Evolutionary conservation across 2,888 invertebrate genomes (phyloP).

Genomic region (Apotomis turbidana): DNA sequence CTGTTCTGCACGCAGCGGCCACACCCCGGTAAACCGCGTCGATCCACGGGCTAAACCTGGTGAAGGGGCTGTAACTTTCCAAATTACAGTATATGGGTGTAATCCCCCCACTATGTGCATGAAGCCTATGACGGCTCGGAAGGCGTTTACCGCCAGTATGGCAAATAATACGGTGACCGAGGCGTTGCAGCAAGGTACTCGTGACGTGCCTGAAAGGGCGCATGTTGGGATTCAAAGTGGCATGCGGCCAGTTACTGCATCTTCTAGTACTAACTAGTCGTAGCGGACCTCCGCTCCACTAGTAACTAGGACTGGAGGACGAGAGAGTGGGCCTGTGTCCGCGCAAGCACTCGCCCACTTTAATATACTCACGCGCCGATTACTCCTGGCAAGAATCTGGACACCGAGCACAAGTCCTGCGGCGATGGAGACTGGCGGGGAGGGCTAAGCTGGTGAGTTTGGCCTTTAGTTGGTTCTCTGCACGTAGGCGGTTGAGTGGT

Average conservation of each 20-base stretch:
- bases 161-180: too few species aligned
- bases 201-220: slow-evolving; percentile 4
- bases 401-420: slow-evolving; percentile 20
- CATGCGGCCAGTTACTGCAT: slow-evolving; percentile 19
- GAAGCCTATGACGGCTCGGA: not conserved
- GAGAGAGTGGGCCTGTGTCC: slow-evolving; percentile 37
- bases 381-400: slow-evolving; percentile 33
- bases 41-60: slow-evolving; percentile 1
- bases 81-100: too few species aligned
- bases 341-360: slow-evolving; percentile 35
- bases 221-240: slow-evolving; percentile 13
- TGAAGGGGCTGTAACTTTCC: not conserved
- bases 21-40: slow-evolving; percentile 6
- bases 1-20: slow-evolving; percentile 6
- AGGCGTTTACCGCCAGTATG: slow-evolving; percentile 4
- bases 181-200: slow-evolving; percentile 3
- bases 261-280: slow-evolving; percentile 19
- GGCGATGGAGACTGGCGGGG: slow-evolving; percentile 33
- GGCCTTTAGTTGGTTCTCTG: not conserved
- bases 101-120: too few species aligned
- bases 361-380: slow-evolving; percentile 40
- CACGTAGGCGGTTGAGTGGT: slow-evolving; percentile 39
- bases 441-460: slow-evolving; percentile 34
- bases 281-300: slow-evolving; percentile 1
- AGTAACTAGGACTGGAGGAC: slow-evolving; percentile 2